A percentile compares a stretch with the other conserved stretches of the same genome.
Evolutionary conservation across 2,113 vertebrate species (phyloP).

Genomic region (Siniperca knerii): DNA sequence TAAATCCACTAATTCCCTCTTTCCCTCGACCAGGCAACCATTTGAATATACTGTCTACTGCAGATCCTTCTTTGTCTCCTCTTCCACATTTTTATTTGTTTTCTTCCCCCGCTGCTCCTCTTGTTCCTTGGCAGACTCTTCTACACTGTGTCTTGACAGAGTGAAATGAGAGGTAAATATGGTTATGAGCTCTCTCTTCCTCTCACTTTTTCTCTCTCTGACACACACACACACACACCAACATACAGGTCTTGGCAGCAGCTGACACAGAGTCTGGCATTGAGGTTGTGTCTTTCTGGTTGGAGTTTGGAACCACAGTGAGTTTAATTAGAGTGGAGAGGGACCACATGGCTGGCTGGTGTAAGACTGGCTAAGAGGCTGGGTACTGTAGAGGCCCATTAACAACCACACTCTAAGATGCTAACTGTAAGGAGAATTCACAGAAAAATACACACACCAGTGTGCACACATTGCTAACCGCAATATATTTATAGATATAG

Average conservation of each 20-base stretch:
- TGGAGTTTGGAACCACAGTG: slow-evolving; percentile 68
- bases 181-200: slow-evolving; percentile 44
- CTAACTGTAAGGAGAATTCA: not conserved
- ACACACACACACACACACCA: slow-evolving; percentile 29
- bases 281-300: slow-evolving; percentile 63
- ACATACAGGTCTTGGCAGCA: slow-evolving; percentile 54
- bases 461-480: slow-evolving; percentile 5
- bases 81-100: slow-evolving; percentile 54
- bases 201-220: slow-evolving; percentile 41
- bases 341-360: slow-evolving; percentile 68
- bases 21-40: slow-evolving; percentile 37
- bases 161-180: slow-evolving; percentile 72
- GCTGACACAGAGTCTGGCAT: slow-evolving; percentile 69
- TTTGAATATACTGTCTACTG: slow-evolving; percentile 52
- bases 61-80: slow-evolving; percentile 57
- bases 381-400: slow-evolving; percentile 33
- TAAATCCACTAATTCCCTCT: slow-evolving; percentile 72
- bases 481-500: slow-evolving; percentile 54
- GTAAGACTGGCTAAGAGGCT: slow-evolving; percentile 50
- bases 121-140: slow-evolving; percentile 53
- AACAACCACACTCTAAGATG: slow-evolving; percentile 34
- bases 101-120: slow-evolving; percentile 27
- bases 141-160: slow-evolving; percentile 53
- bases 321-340: slow-evolving; percentile 77
- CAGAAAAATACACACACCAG: slow-evolving; percentile 20